phyloP scores from a whole-genome alignment of 2,888 invertebrate genomes.

The Clunio marinus region DNA sequence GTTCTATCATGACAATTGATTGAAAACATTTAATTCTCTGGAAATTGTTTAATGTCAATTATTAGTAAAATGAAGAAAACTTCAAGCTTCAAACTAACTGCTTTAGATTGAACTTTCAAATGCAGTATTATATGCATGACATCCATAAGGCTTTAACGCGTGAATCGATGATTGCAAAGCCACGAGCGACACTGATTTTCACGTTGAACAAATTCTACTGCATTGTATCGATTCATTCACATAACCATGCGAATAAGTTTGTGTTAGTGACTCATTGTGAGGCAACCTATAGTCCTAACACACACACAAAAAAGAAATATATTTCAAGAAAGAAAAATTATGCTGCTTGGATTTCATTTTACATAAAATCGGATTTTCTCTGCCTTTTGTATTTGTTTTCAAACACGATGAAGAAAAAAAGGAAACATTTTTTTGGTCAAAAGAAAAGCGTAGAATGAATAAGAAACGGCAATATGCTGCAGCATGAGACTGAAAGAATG shows the following conservation, averaged over 20 bases:
- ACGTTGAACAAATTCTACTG: not conserved
- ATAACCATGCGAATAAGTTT: not conserved
- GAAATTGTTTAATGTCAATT: too few species aligned
- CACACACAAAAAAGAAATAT: not conserved
- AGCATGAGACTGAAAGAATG: too few species aligned
- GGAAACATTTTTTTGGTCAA: not conserved
- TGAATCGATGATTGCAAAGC: too few species aligned
- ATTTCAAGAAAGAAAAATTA: too few species aligned
- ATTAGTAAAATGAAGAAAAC: too few species aligned
- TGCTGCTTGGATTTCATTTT: not conserved
- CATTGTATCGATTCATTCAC: constrained; percentile 23
- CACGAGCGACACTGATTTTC: not conserved
- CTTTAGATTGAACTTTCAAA: too few species aligned
- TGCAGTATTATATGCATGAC: too few species aligned
- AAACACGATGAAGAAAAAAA: not conserved
- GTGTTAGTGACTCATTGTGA: not conserved
- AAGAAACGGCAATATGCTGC: not conserved
- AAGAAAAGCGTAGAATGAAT: not conserved
- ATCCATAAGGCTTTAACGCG: not conserved
- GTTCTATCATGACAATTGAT: too few species aligned
- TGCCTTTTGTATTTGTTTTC: not conserved
- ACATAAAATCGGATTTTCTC: not conserved
- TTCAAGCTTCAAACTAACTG: too few species aligned
- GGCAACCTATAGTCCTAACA: not conserved
- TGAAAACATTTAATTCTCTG: too few species aligned